Conservation (phyloP, 2,888 invertebrate genomes). For the Ectobius pallidus region DNA sequence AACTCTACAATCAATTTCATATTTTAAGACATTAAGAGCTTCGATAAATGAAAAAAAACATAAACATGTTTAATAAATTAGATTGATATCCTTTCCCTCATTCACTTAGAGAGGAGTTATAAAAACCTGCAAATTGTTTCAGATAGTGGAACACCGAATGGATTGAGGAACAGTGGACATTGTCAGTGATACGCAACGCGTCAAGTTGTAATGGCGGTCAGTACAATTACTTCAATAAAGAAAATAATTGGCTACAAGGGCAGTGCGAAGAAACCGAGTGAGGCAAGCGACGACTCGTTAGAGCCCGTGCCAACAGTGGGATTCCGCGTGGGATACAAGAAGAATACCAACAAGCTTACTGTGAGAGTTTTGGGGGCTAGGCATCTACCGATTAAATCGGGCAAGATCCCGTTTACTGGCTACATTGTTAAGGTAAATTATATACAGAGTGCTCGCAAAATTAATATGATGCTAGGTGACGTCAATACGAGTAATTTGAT, state of each 20-base stretch:
- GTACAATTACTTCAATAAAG: constrained; percentile 19
- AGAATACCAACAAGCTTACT: constrained; percentile 62
- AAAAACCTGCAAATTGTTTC: too few relatives aligned
- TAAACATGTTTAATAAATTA: too few relatives aligned
- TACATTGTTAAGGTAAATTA: constrained; percentile 77
- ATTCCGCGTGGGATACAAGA: constrained; percentile 70
- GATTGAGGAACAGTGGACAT: too few relatives aligned
- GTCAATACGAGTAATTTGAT: not conserved
- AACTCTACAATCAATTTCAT: too few relatives aligned
- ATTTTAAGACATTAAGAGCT: too few relatives aligned
- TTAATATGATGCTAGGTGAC: not conserved
- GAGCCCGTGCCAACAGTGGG: constrained; percentile 59
- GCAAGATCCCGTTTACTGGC: constrained; percentile 75
- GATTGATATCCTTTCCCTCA: too few relatives aligned
- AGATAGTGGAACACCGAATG: too few relatives aligned
- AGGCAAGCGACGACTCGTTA: not conserved
- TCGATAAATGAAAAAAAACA: too few relatives aligned
- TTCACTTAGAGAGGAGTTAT: too few relatives aligned
- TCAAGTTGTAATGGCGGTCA: constrained; percentile 25
- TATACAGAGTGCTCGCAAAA: too few relatives aligned
- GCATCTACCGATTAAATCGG: constrained; percentile 78
- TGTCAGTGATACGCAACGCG: too few relatives aligned
- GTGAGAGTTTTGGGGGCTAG: constrained; percentile 78
- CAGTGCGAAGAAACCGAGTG: not conserved
- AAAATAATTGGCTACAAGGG: constrained; percentile 27